Evolutionary conservation across 1,140 invertebrate species (phyloP).

Genomic region (Bactericera cockerelli): DNA sequence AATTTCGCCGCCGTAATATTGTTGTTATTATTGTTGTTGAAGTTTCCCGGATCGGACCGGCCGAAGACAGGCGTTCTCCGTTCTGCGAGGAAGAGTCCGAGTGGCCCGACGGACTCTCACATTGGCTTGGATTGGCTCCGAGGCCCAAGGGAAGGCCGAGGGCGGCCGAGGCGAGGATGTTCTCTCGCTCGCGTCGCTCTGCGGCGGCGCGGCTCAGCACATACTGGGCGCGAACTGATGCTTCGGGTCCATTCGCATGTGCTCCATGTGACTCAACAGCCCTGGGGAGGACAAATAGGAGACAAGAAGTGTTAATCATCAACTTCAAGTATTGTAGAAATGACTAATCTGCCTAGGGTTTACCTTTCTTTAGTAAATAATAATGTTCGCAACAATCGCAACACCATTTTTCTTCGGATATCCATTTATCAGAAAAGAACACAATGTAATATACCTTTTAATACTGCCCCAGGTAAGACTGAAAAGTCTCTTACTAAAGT

Average conservation of each 20-base stretch:
- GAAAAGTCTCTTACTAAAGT: too few species aligned
- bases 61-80: slow-evolving; percentile 43
- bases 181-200: slow-evolving; percentile 68
- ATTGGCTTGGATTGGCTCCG: slow-evolving; percentile 25
- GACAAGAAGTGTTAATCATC: background rate
- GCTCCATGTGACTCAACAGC: slow-evolving; percentile 83
- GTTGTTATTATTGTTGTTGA: slow-evolving; percentile 52
- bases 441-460: too few species aligned
- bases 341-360: too few species aligned
- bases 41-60: slow-evolving; percentile 51
- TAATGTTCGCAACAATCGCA: too few species aligned
- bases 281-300: slow-evolving; percentile 38
- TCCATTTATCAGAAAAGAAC: too few species aligned
- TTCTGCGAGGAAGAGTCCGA: slow-evolving; percentile 47
- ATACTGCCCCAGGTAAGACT: too few species aligned
- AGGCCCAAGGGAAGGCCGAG: slow-evolving; percentile 36
- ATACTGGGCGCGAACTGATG: slow-evolving; percentile 91
- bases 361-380: too few species aligned
- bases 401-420: too few species aligned
- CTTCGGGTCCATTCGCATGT: slow-evolving; percentile 92
- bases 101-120: slow-evolving; percentile 61
- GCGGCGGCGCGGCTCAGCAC: slow-evolving; percentile 78
- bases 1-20: slow-evolving; percentile 31
- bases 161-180: slow-evolving; percentile 49
- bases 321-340: too few species aligned